Base-by-base conservation (phyloP, 2,888 invertebrate species). In the Boloria euphrosyne region DNA sequence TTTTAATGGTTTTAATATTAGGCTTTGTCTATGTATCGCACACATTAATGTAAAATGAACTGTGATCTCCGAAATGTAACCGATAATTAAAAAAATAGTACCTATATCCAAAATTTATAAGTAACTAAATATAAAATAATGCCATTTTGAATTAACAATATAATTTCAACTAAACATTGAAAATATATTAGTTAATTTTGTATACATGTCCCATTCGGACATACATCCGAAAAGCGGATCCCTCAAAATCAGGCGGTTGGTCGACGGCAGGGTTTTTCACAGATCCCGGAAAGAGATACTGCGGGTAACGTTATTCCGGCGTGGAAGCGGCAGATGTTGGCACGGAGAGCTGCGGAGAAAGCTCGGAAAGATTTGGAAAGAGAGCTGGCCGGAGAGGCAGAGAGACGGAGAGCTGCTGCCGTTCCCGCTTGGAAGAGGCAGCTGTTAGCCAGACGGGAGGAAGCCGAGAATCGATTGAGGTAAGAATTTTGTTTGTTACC, bases 401-500 rank as follows among this genome's bases (percentile, higher is more conserved):
- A 97, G 86, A 95, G 96, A 76, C 94, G 97, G 76, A 92, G 97
- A 73, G 93, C 97, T 54, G 96, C 96, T 22, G 94, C 97, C 14
- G 97, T 98, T 77, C 98, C 98, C 0, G 96, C 96, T 59, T 98
- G 98, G 98, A 98, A 98, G 86, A 93, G 98, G 64, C 98, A 98
- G 80, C 92, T 98, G 66, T 87, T 98, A 74, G 96, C 95, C 65
- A 94, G 97, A 74, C 95, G 96, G 76, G 97, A 97, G 78, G 96
- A 95, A 80, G 94, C 95, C 17, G 96, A 96, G 79, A 94, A 93
- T 78, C 95, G 95, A 89, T 92, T 95, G 77, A 96, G 95, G 97
- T 96, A 81, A 86, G 90, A 10, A 38, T 17, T 18, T 17, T 4
- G n/a, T 4, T 31, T 14, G 10, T 7, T 7, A 10, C 2, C 7